Evolutionary conservation across 2,888 invertebrate species (phyloP).

Genomic region (Pheosia gnoma): DNA sequence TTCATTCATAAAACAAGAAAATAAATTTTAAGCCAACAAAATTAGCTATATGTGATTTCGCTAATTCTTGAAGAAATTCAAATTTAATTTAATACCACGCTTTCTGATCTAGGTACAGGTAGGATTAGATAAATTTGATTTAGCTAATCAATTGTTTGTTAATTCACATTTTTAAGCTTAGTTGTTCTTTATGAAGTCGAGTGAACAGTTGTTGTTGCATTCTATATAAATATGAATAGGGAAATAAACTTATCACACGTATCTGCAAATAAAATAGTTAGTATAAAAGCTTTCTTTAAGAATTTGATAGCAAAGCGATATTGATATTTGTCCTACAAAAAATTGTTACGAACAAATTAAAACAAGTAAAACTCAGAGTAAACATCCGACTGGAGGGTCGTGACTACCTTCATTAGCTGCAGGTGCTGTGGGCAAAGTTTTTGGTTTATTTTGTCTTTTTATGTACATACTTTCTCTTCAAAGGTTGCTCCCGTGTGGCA

Average conservation of each 20-base stretch:
- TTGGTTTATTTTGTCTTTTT: slow-evolving; percentile 11
- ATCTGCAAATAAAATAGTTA: background rate
- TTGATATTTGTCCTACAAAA: background rate
- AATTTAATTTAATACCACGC: too few species aligned
- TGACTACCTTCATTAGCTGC: slow-evolving; percentile 22
- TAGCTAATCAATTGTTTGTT: too few species aligned
- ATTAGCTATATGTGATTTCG: too few species aligned
- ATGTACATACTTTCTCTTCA: slow-evolving; percentile 9
- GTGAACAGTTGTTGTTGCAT: too few species aligned
- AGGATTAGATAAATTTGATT: too few species aligned
- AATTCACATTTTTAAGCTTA: too few species aligned
- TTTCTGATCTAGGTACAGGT: too few species aligned
- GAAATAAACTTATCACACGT: background rate
- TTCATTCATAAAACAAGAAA: too few species aligned
- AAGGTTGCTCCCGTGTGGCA: slow-evolving; percentile 1
- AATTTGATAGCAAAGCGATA: background rate
- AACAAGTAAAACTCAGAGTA: slow-evolving; percentile 22
- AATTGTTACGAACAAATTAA: slow-evolving; percentile 17
- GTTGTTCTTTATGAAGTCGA: too few species aligned
- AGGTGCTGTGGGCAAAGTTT: slow-evolving; percentile 1
- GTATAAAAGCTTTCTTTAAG: background rate
- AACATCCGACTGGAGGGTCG: slow-evolving; percentile 31
- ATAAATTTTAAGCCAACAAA: too few species aligned
- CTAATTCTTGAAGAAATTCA: too few species aligned
- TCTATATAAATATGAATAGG: background rate